Base-by-base conservation (phyloP, 2,888 invertebrate species). In the Drosophila limbata region DNA sequence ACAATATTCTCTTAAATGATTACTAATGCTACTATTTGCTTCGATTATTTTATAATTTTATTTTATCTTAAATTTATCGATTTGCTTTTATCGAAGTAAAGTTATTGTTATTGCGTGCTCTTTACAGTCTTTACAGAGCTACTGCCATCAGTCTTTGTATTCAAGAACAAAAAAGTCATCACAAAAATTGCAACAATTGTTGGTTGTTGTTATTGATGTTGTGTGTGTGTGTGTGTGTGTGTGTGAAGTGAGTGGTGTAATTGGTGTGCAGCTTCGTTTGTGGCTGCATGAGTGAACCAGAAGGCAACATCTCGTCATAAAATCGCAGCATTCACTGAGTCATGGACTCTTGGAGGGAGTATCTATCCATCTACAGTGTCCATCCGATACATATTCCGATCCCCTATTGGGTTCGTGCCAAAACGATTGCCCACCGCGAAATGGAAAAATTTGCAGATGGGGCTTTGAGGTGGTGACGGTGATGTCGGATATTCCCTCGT, bases 121-220 rank as follows among this genome's bases (percentile, higher is more conserved):
- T 15, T 48, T 51, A 73, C 21, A 44, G 56, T 57, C n/a, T 15
- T 48, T 51, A 73, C 21, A 44, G 56, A 53, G 39, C 19, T 17
- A 10, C 19, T 33, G 61, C 35, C 51, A 2, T 55, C 52, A 17
- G 10, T 47, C 25, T 63, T 60, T 56, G 37, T 39, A 52, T 69
- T 21, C 13, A 47, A 9, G 28, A 15, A 37, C 33, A 48, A 44
- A 52, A 70, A 73, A 75, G 50, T 69, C 65, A 68, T n/a, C 67
- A 60, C 67, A 79, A 76, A 69, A 73, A 65, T 79, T 76, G 67
- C 73, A 66, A 66, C 65, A 71, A 65, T 19, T 19, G 19, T 19
- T 19, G 4, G 21, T 5, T 50, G 57, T 37, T 39, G 28, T 28
- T 66, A 40, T 52, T 75, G 66, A n/a, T 35, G 2, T 17, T 19